Conservation (phyloP, 2,113 vertebrate species). For the Xenus cinereus region DNA sequence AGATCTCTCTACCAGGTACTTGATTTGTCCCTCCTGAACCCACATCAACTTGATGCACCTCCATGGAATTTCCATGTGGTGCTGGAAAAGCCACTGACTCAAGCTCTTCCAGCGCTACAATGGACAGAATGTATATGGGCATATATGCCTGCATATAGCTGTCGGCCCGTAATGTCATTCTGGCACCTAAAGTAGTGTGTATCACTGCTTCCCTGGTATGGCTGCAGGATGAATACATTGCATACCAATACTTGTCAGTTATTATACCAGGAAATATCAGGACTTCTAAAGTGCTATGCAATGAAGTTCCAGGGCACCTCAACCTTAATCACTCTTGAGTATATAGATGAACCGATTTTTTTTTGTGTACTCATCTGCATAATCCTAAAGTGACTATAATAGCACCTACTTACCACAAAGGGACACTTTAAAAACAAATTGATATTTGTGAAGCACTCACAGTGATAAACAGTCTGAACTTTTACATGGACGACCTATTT, state of each 20-base stretch:
- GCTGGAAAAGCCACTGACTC: neutral
- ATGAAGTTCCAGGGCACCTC: neutral
- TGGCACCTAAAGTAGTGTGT: neutral
- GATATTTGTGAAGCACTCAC: neutral
- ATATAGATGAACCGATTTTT: neutral
- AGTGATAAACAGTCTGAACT: neutral
- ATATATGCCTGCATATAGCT: neutral
- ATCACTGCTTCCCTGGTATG: neutral
- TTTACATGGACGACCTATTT: neutral
- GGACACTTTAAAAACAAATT: neutral
- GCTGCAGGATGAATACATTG: neutral
- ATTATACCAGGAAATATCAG: neutral
- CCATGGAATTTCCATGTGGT: neutral
- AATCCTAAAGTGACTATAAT: neutral
- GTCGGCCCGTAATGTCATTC: neutral
- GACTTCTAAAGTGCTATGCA: neutral
- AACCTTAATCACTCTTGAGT: neutral
- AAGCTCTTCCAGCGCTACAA: neutral
- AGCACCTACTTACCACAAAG: neutral
- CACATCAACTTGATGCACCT: neutral
- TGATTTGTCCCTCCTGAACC: neutral
- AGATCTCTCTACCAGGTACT: neutral
- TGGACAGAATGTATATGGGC: neutral
- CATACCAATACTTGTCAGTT: neutral
- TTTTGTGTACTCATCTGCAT: neutral